phyloP scores from a whole-genome alignment of 2,113 vertebrate genomes.

The Brachyhypopomus gauderio region DNA sequence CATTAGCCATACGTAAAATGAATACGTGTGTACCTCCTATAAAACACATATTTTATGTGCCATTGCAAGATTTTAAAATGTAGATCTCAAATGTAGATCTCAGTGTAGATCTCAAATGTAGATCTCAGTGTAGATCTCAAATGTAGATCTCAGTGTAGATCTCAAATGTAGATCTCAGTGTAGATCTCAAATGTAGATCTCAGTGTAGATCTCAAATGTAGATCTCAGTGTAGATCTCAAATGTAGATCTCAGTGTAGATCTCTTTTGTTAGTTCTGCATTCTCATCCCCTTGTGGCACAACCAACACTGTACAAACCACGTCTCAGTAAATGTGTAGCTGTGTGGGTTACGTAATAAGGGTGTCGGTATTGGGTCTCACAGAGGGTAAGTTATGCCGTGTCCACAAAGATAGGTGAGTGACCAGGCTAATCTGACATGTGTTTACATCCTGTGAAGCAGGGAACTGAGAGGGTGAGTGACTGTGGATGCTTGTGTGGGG shows the following conservation, averaged over 20 bases:
- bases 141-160: constrained; percentile 19
- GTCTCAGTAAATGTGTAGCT: neutral
- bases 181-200: constrained; percentile 9
- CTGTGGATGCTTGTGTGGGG: neutral
- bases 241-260: constrained; percentile 12
- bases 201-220: neutral
- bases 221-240: constrained; percentile 10
- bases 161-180: constrained; percentile 7
- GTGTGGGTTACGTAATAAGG: neutral
- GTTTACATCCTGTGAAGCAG: neutral
- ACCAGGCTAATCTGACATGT: neutral
- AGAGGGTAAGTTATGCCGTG: neutral
- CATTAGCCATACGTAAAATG: constrained; percentile 35
- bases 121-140: constrained; percentile 10
- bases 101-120: neutral
- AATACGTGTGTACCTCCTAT: constrained; percentile 28
- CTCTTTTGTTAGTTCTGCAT: neutral
- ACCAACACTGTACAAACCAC: neutral
- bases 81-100: neutral
- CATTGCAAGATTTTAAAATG: constrained; percentile 12
- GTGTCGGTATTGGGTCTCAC: neutral
- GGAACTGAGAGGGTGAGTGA: neutral
- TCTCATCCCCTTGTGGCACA: neutral
- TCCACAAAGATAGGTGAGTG: neutral
- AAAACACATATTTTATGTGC: constrained; percentile 39